Evolutionary conservation across 2,797 vertebrate genomes (phyloP).

Genomic region (Gobio occitaniae): DNA sequence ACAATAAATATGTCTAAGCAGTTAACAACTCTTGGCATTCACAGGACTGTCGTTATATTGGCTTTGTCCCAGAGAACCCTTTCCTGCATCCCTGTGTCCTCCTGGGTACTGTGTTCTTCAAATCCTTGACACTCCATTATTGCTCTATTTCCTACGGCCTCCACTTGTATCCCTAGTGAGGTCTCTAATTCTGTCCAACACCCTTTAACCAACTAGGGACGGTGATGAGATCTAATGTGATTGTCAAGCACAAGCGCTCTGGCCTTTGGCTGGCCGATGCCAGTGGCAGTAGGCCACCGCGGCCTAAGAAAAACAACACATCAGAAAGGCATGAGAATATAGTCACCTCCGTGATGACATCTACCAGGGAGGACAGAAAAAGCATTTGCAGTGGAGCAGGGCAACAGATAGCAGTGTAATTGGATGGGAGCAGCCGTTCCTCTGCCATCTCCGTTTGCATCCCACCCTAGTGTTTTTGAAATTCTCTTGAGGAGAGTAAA

Average conservation of each 20-base stretch:
- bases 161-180: constrained; percentile 30
- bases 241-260: constrained; percentile 41
- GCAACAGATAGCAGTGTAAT: constrained; percentile 22
- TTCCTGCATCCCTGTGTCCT: background rate
- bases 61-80: background rate
- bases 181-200: constrained; percentile 46
- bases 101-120: constrained; percentile 28
- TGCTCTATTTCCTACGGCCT: constrained; percentile 26
- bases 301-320: constrained; percentile 56
- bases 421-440: constrained; percentile 1
- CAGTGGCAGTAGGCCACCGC: constrained; percentile 41
- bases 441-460: background rate
- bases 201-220: constrained; percentile 42
- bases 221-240: constrained; percentile 55
- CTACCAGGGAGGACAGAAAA: constrained; percentile 35
- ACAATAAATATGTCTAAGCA: background rate
- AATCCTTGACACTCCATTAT: constrained; percentile 28
- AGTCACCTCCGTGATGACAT: constrained; percentile 39
- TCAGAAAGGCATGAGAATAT: constrained; percentile 38
- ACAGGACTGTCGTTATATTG: background rate
- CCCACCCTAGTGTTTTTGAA: constrained; percentile 27
- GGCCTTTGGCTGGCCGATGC: constrained; percentile 34
- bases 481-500: constrained; percentile 16
- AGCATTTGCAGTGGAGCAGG: background rate
- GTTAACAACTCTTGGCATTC: background rate